Percentiles rank a stretch among this genome's conserved stretches.
These are phyloP conservation scores for Serranus cabrilla DNA, from an alignment of 2,797 vertebrate genomes.

Conservation along the genomic window DNA sequence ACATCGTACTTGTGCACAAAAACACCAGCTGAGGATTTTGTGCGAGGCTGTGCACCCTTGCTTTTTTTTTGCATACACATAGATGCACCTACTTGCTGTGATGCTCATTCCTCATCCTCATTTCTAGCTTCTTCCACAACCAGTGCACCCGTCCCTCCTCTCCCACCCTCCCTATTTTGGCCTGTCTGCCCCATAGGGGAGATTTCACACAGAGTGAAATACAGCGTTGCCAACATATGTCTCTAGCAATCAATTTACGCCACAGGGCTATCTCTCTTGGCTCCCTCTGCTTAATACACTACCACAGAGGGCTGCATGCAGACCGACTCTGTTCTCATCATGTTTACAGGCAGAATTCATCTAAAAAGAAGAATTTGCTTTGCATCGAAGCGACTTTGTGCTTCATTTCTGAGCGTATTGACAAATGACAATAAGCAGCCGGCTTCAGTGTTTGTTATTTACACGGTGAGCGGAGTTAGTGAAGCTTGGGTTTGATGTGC, in stretches of 20 bases:
- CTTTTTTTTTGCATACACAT: constrained; percentile 13
- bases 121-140: constrained; percentile 40
- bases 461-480: constrained; percentile 4
- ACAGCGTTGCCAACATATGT: constrained; percentile 78
- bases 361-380: constrained; percentile 36
- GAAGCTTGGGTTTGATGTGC: constrained; percentile 47
- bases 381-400: constrained; percentile 23
- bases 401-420: constrained; percentile 32
- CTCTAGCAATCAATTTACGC: constrained; percentile 77
- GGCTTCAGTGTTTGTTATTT: constrained; percentile 15
- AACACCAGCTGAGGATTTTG: constrained; percentile 42
- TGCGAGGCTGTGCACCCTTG: constrained; percentile 43
- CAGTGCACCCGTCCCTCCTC: constrained; percentile 25
- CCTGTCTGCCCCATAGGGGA: constrained; percentile 66
- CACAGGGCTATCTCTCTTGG: constrained; percentile 67
- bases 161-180: constrained; percentile 30
- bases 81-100: constrained; percentile 37
- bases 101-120: constrained; percentile 53
- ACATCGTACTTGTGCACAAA: constrained; percentile 35
- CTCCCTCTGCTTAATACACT: constrained; percentile 54
- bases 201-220: constrained; percentile 77
- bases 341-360: constrained; percentile 47
- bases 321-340: constrained; percentile 40
- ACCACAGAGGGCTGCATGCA: constrained; percentile 45
- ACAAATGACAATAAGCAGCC: constrained; percentile 43